phyloP scores from a whole-genome alignment of 1,140 invertebrate species.

The Babylonia areolata region DNA sequence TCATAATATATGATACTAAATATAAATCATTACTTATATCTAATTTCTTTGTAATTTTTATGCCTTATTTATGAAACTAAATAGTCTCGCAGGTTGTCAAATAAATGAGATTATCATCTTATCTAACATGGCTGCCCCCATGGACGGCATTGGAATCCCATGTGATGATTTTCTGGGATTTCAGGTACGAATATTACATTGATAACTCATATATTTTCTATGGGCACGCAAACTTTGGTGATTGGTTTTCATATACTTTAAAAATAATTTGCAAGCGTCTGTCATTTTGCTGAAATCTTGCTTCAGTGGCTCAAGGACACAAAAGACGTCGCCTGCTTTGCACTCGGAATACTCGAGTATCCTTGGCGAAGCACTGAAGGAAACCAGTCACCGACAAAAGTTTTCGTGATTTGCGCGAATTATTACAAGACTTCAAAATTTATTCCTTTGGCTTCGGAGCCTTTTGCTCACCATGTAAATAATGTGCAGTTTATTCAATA shows the following conservation, averaged over 20 bases:
- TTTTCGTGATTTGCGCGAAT: too few relatives aligned
- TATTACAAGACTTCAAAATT: too few relatives aligned
- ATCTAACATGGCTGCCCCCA: conserved; percentile 66
- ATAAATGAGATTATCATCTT: conserved; percentile 30
- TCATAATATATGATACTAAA: not conserved
- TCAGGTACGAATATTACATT: conserved; percentile 50
- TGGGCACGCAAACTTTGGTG: not conserved
- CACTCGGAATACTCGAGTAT: too few relatives aligned
- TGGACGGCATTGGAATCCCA: conserved; percentile 42
- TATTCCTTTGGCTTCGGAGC: too few relatives aligned
- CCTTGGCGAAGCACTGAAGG: too few relatives aligned
- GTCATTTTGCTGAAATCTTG: not conserved
- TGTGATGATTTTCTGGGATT: conserved; percentile 67
- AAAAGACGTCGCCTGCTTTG: not conserved
- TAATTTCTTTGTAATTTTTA: not conserved
- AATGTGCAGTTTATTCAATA: too few relatives aligned
- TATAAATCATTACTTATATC: not conserved
- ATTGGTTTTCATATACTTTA: not conserved
- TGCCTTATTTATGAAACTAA: not conserved
- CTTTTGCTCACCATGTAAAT: too few relatives aligned
- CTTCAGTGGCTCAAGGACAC: not conserved
- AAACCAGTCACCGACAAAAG: too few relatives aligned
- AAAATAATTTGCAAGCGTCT: not conserved
- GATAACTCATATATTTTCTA: not conserved
- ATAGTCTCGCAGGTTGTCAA: not conserved